phyloP scores from a whole-genome alignment of 2,888 invertebrate species.

The Empis stercorea region DNA sequence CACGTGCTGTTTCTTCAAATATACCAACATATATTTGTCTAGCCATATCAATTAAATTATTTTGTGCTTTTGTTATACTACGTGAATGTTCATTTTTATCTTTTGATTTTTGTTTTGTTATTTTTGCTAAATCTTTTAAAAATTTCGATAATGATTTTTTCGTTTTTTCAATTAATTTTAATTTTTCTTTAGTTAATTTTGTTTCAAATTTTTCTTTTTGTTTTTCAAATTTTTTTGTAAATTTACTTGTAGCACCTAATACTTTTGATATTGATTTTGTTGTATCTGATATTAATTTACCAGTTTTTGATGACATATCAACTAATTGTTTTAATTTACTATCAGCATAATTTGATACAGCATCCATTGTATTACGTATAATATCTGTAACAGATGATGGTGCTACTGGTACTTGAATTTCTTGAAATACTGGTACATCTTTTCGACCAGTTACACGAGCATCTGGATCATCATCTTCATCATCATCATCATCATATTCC shows the following conservation, averaged over 20 bases:
- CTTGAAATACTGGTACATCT: background rate
- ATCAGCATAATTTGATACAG: background rate
- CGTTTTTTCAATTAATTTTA: conserved; percentile 5
- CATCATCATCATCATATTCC: background rate
- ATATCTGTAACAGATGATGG: background rate
- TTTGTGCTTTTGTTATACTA: background rate
- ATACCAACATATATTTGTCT: conserved; percentile 1
- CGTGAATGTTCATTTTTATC: background rate
- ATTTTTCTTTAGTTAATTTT: conserved; percentile 2
- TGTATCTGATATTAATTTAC: background rate
- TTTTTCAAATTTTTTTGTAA: conserved; percentile 2
- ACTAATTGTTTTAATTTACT: background rate
- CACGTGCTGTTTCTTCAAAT: conserved; percentile 3
- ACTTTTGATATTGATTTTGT: conserved; percentile 4
- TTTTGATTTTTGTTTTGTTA: conserved; percentile 1
- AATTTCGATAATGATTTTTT: conserved; percentile 5
- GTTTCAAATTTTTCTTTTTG: conserved; percentile 4
- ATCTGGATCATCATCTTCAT: background rate
- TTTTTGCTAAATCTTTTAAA: conserved; percentile 5
- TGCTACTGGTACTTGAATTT: background rate
- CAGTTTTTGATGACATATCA: background rate
- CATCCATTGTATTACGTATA: background rate
- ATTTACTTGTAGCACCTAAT: conserved; percentile 2
- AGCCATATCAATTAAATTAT: conserved; percentile 4
- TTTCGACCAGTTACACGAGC: background rate